phyloP scores from a whole-genome alignment of 2,888 invertebrate genomes.

The Heteropelma amictum region DNA sequence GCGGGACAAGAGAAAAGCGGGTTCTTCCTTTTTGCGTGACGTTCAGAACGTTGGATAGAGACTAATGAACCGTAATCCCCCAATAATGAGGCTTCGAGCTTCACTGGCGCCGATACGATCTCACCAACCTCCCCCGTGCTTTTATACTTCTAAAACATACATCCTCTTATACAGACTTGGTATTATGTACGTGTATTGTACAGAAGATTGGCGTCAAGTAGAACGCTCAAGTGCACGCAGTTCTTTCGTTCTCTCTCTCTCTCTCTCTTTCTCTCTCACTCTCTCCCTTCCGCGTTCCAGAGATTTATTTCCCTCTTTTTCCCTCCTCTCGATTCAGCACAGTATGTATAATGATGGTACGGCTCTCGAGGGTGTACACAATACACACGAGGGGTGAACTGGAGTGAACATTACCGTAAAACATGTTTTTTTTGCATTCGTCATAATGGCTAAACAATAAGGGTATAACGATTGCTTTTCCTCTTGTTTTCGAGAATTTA shows the following conservation, averaged over 20 bases:
- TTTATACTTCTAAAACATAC: conserved; percentile 5
- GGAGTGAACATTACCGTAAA: not conserved
- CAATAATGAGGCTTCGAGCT: conserved; percentile 73
- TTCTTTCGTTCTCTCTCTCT: not conserved
- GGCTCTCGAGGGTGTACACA: conserved; percentile 10
- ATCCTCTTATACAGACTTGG: conserved; percentile 10
- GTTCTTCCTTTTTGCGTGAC: conserved; percentile 69
- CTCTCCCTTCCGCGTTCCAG: conserved; percentile 39
- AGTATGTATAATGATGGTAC: conserved; percentile 18
- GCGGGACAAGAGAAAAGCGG: conserved; percentile 31
- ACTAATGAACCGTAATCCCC: conserved; percentile 75
- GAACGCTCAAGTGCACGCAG: conserved; percentile 37
- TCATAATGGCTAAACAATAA: not conserved
- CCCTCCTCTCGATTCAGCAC: conserved; percentile 19
- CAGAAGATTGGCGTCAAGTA: conserved; percentile 41
- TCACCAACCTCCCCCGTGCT: conserved; percentile 17
- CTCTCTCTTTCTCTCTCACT: not conserved
- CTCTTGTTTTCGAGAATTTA: not conserved
- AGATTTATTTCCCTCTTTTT: too few species aligned
- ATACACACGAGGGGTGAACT: not conserved
- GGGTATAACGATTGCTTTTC: not conserved
- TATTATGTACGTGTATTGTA: conserved; percentile 24
- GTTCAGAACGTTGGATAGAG: conserved; percentile 68
- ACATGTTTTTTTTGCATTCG: not conserved
- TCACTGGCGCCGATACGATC: conserved; percentile 69